phyloP scores from a whole-genome alignment of 2,113 vertebrate genomes.

The Meriones unguiculatus region DNA sequence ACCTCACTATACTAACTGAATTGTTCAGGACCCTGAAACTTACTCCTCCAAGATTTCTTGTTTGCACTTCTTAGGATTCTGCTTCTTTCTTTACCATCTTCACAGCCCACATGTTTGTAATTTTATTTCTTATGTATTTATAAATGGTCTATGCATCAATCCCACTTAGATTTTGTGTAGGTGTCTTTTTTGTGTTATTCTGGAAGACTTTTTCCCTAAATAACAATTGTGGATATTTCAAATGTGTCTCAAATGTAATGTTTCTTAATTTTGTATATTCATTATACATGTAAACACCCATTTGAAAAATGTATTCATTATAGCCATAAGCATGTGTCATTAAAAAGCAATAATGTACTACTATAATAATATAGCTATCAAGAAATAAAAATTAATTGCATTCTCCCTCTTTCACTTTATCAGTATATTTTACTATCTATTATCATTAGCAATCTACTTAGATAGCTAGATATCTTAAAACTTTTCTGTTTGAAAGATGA shows the following conservation, averaged over 20 bases:
- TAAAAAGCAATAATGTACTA: neutral
- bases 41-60: neutral
- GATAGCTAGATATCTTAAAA: neutral
- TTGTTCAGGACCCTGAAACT: neutral
- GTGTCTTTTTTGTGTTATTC: neutral
- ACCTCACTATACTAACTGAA: neutral
- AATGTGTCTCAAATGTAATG: neutral
- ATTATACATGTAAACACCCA: neutral
- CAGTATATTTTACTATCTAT: neutral
- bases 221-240: neutral
- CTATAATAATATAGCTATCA: neutral
- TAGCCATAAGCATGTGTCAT: neutral
- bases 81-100: neutral
- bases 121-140: neutral
- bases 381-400: neutral
- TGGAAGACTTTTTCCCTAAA: neutral
- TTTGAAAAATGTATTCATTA: neutral
- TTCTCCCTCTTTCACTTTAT: neutral
- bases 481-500: neutral
- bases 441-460: neutral
- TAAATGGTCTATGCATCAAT: neutral
- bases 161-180: neutral
- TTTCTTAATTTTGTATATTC: neutral
- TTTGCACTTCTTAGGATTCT: neutral
- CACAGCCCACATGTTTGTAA: neutral